These are phyloP conservation scores for Tanaodytes sp. DNA, from an alignment of 2,888 invertebrate species.

Conservation along the genomic window DNA sequence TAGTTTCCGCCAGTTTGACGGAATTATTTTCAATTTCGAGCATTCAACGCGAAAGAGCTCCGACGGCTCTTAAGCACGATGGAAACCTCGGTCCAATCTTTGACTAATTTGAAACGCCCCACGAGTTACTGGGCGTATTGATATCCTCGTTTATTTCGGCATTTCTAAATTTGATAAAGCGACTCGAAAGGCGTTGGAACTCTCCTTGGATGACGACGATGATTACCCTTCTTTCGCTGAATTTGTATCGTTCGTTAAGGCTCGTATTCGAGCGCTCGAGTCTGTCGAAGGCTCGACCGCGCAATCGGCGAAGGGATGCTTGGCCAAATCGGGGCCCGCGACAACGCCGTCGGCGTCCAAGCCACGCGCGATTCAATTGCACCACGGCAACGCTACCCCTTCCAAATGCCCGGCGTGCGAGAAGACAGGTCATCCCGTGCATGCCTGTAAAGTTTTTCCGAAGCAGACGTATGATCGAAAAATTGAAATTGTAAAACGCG, in stretches of 20 bases:
- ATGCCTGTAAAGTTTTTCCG: conserved; percentile 4
- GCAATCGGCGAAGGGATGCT: too few relatives aligned
- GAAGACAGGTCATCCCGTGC: neutral
- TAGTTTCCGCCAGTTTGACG: too few relatives aligned
- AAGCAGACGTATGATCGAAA: neutral
- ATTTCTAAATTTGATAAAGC: neutral
- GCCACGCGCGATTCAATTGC: too few relatives aligned
- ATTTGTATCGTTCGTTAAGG: neutral
- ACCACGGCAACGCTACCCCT: neutral
- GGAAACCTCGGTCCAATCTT: neutral
- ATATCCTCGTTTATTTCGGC: neutral
- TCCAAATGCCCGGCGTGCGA: neutral
- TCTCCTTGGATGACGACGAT: neutral
- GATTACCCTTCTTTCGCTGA: too few relatives aligned
- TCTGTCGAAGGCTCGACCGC: too few relatives aligned
- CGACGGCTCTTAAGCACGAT: neutral
- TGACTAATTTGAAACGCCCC: neutral
- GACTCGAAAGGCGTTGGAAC: conserved; percentile 1
- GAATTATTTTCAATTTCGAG: neutral
- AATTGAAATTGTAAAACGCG: neutral
- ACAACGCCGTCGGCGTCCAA: too few relatives aligned
- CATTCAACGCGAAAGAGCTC: neutral
- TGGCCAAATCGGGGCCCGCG: too few relatives aligned
- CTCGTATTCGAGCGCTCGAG: conserved; percentile 2
- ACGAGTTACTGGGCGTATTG: neutral